Conservation (phyloP, 2,113 vertebrate species). For the Nematolebias whitei region DNA sequence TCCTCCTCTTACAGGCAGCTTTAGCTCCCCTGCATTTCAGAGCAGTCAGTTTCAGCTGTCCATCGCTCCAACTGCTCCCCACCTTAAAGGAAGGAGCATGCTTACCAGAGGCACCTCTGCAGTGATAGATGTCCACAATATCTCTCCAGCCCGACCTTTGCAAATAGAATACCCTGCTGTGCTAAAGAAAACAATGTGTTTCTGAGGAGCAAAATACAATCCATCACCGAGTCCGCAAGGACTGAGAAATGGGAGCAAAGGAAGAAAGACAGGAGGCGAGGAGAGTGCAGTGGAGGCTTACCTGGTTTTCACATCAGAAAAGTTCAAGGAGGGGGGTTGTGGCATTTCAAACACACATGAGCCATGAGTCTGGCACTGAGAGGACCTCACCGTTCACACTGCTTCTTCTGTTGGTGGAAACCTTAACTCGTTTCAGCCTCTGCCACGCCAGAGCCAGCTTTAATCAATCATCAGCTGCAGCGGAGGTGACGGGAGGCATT, state of each 20-base stretch:
- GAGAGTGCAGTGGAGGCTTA: conserved; percentile 59
- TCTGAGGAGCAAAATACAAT: conserved; percentile 96
- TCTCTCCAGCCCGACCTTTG: conserved; percentile 89
- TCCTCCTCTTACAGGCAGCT: conserved; percentile 9
- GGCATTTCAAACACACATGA: conserved; percentile 83
- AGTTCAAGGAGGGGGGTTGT: conserved; percentile 49
- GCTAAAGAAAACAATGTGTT: conserved; percentile 99
- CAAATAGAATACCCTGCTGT: conserved; percentile 99
- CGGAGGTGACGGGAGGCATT: conserved; percentile 66
- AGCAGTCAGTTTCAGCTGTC: conserved; percentile 44
- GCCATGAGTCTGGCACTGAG: conserved; percentile 78
- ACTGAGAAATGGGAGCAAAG: conserved; percentile 55
- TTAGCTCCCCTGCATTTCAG: conserved; percentile 3
- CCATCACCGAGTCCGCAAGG: conserved; percentile 92
- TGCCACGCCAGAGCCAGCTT: conserved; percentile 52
- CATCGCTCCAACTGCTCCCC: conserved; percentile 58
- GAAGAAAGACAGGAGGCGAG: conserved; percentile 61
- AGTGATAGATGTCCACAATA: conserved; percentile 93
- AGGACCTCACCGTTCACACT: conserved; percentile 69
- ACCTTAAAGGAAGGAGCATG: conserved; percentile 59
- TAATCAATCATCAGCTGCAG: conserved; percentile 71
- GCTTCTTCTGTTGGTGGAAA: conserved; percentile 69
- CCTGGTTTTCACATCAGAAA: conserved; percentile 95
- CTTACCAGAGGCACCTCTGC: conserved; percentile 84
- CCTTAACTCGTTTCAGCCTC: conserved; percentile 47